phyloP scores from a whole-genome alignment of 2,797 vertebrate species.

The Urosaurus nigricauda region DNA sequence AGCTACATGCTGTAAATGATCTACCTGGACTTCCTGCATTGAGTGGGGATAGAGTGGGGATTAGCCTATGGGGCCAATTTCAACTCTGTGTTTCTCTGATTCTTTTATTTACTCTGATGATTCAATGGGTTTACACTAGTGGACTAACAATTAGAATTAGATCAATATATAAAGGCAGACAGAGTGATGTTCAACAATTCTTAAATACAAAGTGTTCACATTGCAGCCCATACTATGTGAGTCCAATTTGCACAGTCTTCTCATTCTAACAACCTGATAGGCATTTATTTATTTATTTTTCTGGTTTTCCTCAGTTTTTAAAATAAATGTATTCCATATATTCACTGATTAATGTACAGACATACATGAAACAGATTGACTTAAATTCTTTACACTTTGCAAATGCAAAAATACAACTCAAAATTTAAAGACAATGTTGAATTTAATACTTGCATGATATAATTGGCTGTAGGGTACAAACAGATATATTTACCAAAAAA shows the following conservation, averaged over 20 bases:
- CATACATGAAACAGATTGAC: background rate
- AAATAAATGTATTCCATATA: background rate
- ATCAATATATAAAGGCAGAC: background rate
- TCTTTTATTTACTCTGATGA: no score
- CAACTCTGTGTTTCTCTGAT: no score
- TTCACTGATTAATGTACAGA: background rate
- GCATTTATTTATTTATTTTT: no score
- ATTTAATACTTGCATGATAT: background rate
- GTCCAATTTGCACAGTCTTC: background rate
- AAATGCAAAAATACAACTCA: no score
- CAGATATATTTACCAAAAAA: background rate
- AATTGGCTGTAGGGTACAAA: no score
- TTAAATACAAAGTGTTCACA: background rate
- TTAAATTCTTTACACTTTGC: background rate
- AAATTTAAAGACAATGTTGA: background rate
- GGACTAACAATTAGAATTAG: no score
- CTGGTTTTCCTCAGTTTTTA: background rate
- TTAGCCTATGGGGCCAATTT: no score
- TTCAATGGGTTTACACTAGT: no score
- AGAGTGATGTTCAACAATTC: background rate
- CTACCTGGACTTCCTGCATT: no score
- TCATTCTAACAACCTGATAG: background rate
- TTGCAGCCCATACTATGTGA: background rate
- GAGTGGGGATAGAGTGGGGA: no score
- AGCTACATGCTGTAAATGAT: no score